phyloP scores from a whole-genome alignment of 2,797 vertebrate species.

The Enteromius paludinosus region DNA sequence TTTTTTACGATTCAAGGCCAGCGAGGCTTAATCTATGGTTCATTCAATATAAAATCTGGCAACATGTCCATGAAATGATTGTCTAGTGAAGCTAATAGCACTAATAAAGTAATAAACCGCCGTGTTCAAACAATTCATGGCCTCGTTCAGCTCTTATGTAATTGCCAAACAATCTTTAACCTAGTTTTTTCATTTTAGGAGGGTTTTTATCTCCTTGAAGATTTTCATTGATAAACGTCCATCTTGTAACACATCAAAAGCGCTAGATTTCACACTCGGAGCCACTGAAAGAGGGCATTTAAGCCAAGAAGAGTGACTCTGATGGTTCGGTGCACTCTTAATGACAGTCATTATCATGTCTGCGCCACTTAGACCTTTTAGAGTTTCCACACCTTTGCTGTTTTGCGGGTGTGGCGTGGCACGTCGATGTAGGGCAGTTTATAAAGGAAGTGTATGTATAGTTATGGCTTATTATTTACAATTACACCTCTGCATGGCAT shows the following conservation, averaged over 20 bases:
- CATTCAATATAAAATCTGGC: slow-evolving; percentile 10
- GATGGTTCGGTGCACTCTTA: neutral
- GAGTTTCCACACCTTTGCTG: slow-evolving; percentile 2
- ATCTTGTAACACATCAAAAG: slow-evolving; percentile 33
- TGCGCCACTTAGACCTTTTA: neutral
- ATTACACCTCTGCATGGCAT: neutral
- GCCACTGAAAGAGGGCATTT: neutral
- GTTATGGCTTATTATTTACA: neutral
- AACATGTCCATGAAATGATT: slow-evolving; percentile 17
- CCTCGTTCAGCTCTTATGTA: slow-evolving; percentile 46
- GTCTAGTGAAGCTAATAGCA: slow-evolving; percentile 26
- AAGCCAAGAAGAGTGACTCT: neutral
- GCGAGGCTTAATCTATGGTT: neutral
- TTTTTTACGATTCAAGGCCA: neutral
- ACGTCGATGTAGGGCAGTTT: slow-evolving; percentile 7
- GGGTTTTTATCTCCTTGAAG: slow-evolving; percentile 28
- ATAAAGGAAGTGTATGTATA: slow-evolving; percentile 5
- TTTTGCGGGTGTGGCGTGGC: neutral
- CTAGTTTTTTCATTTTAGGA: slow-evolving; percentile 6
- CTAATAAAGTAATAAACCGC: slow-evolving; percentile 50
- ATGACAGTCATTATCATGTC: neutral
- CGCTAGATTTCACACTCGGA: neutral
- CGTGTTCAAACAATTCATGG: slow-evolving; percentile 7
- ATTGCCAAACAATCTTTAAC: slow-evolving; percentile 48
- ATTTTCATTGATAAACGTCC: slow-evolving; percentile 22